Evolutionary conservation across 2,888 invertebrate species (phyloP), one percentile per base, ranked within the genome.

Genomic region (Drosophila prostipennis): DNA sequence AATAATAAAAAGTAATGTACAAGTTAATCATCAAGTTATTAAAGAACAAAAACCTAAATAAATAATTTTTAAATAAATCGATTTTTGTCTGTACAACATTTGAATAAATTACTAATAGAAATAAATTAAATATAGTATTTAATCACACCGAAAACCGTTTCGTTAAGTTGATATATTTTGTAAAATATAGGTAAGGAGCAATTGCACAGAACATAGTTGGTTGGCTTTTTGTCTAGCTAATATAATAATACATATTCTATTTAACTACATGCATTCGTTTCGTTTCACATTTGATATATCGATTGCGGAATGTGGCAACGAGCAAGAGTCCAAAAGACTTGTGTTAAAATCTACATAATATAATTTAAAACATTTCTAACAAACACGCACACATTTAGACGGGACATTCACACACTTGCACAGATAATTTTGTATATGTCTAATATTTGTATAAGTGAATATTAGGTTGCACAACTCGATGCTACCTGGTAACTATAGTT

Each of bases 161-260:
- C 10, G 11, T 14, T 60, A 6, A 39, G 13, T 53, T 53, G 29
- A 54, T 48, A 59, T 42, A 49, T 34, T 49, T 45, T 34, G 53
- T 71, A 16, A 71, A 54, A 34, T 54, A 48, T 53, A 43, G 16
- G 11, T 56, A 45, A 51, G 49, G 56, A 68, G 56, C 49, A 56
- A 85, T 87, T 87, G 81, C 81, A 84, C 78, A 53, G 60, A 60
- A 53, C 53, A 51, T 60, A 48, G 60, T 79, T 78, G 58, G 42
- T 74, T 80, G 81, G 76, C 75, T 76, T 43, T 89, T 89, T 82
- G 69, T 78, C 90, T 89, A 89, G 70, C 74, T 84, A 89, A 86
- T 39, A 55, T 39, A 55, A 81, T 65, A 85, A 89, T 79, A 87
- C 78, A 72, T 87, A 67, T 26, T 53, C 53, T 79, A 78, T 42